Base-by-base conservation (phyloP, 1,140 invertebrate genomes). In the Neodiprion pinetum region DNA sequence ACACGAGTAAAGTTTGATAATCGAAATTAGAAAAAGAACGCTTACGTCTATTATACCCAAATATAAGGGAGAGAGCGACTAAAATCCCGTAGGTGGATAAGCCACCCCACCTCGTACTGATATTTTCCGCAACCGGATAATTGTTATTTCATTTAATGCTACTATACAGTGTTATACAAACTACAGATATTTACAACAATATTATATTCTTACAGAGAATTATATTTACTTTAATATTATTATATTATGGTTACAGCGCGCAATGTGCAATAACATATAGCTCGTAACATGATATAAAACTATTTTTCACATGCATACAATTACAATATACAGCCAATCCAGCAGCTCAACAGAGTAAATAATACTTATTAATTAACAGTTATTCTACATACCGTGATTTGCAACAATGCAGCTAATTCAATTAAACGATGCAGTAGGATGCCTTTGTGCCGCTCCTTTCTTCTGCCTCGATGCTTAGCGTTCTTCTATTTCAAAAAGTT, bases 111-210 rank as follows among this genome's bases (percentile, higher is more conserved):
- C 88, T 88, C 86, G 87, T 87, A 87, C 86, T 86, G 86, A 86
- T 85, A 86, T 81, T 61, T 85, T 86, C 81, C 86, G 84, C 85
- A 87, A 84, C 82, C 84, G 84, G 82, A 86, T 85, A 73, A 86
- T 88, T 88, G 88, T 89, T 89, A 84, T 88, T 88, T 89, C 85
- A 85, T 89, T 88, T 89, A 79, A 88, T 89, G 88, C 88, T 89
- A 89, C 87, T 14, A 69, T 47, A 69, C 3, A 87, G 87, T 88
- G 87, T 88, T 89, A 89, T 86, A 88, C 87, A 89, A 85, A 88
- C 88, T 89, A 89, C 87, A 89, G 88, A 89, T 89, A 87, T 89
- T 89, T 89, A 89, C 87, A 86, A 88, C 86, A 88, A 88, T 88
- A 88, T 88, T 89, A 88, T 89, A 89, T 89, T 88, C 87, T 87